phyloP scores from a whole-genome alignment of 2,113 vertebrate species.

The Hippocampus mohnikei region DNA sequence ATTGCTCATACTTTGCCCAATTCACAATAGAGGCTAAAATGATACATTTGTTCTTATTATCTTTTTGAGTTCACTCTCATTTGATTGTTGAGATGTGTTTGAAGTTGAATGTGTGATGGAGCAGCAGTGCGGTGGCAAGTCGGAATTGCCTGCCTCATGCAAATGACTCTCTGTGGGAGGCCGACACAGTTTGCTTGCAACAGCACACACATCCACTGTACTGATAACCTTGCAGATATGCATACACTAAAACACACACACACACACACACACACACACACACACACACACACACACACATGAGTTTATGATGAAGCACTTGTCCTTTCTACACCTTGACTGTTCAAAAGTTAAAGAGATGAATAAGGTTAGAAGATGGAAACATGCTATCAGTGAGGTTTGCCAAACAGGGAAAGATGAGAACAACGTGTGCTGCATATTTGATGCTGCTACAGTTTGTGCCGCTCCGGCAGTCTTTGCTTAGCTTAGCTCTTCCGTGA shows the following conservation, averaged over 20 bases:
- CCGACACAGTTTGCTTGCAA: slow-evolving; percentile 25
- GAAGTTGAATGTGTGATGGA: slow-evolving; percentile 31
- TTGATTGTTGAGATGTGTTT: slow-evolving; percentile 28
- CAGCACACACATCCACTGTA: slow-evolving; percentile 19
- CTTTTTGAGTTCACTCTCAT: slow-evolving; percentile 33
- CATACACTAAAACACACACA: not conserved
- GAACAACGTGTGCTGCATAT: slow-evolving; percentile 42
- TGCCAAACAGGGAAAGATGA: slow-evolving; percentile 24
- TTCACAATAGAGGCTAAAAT: not conserved
- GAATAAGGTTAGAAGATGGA: not conserved
- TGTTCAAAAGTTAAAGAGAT: not conserved
- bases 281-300: no score
- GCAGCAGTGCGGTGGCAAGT: slow-evolving; percentile 47
- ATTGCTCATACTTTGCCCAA: not conserved
- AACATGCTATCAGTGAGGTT: not conserved
- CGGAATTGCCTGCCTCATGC: slow-evolving; percentile 52
- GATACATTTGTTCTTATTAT: slow-evolving; percentile 8
- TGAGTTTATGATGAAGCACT: not conserved
- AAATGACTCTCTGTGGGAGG: slow-evolving; percentile 50
- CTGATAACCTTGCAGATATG: slow-evolving; percentile 2
- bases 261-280: no score
- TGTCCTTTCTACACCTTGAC: not conserved
- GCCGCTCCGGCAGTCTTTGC: slow-evolving; percentile 38
- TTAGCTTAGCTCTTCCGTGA: slow-evolving; percentile 43
- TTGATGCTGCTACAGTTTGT: slow-evolving; percentile 49